These are phyloP conservation scores for Phalacrocorax pelagicus DNA, from an alignment of 2,113 vertebrate species.

Conservation along the genomic window DNA sequence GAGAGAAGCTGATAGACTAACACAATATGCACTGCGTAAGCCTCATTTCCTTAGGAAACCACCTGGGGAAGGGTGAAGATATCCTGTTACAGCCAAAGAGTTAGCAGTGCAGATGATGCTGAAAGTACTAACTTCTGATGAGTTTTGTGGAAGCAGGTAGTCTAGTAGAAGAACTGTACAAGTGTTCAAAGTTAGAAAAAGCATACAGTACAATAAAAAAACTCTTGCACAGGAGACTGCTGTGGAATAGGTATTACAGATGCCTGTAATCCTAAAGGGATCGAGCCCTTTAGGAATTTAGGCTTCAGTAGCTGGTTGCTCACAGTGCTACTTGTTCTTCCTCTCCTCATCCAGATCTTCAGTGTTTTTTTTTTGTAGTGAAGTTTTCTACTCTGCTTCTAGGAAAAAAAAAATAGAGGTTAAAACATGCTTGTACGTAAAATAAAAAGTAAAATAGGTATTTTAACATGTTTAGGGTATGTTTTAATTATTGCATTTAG, in stretches of 20 bases:
- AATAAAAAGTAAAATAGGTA: not conserved
- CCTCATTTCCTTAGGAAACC: not conserved
- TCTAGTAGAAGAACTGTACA: not conserved
- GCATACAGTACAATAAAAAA: not conserved
- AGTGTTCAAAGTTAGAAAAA: not conserved
- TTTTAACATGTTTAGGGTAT: not conserved
- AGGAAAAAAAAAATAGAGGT: not conserved
- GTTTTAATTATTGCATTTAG: not conserved
- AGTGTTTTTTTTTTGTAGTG: not conserved
- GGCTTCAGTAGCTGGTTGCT: not conserved
- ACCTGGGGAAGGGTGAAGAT: not conserved
- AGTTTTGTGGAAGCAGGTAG: not conserved
- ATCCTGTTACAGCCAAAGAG: not conserved
- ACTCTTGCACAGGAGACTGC: not conserved
- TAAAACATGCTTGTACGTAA: not conserved
- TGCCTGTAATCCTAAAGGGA: no score
- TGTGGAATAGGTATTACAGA: not conserved
- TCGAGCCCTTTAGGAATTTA: not conserved
- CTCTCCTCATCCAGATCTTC: not conserved
- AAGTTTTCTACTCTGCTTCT: not conserved
- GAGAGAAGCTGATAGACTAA: not conserved
- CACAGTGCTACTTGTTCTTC: not conserved
- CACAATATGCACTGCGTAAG: not conserved
- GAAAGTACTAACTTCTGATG: not conserved
- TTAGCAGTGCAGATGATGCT: not conserved